A percentile compares a stretch with the other conserved stretches of the same genome.
phyloP scores from a whole-genome alignment of 2,888 invertebrate genomes.

The Uloborus plumipes region DNA sequence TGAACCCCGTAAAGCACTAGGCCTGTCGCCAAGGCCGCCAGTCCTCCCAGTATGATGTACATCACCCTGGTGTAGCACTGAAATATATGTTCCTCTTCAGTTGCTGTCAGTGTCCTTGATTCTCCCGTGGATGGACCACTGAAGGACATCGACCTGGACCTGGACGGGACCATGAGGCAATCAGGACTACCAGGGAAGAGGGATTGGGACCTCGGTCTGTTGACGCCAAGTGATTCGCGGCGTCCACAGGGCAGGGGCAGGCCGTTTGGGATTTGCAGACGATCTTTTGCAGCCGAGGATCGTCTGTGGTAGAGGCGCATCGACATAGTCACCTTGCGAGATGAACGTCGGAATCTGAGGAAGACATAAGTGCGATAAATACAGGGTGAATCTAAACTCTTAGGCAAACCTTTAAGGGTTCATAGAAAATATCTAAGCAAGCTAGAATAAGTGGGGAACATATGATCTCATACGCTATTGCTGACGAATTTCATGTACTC shows the following conservation, averaged over 20 bases:
- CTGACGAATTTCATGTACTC: too few relatives aligned
- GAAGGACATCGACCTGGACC: conserved; percentile 28
- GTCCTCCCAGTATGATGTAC: conserved; percentile 49
- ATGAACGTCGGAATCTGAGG: conserved; percentile 25
- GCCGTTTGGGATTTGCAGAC: conserved; percentile 34
- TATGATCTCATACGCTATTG: too few relatives aligned
- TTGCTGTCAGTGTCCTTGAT: conserved; percentile 14
- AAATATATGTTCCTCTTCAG: conserved; percentile 53
- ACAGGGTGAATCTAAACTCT: too few relatives aligned
- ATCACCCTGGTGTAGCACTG: conserved; percentile 51
- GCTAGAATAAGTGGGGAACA: too few relatives aligned
- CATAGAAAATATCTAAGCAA: too few relatives aligned
- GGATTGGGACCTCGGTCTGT: conserved; percentile 47
- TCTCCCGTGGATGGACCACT: conserved; percentile 25
- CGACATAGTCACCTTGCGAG: conserved; percentile 31
- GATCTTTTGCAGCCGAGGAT: conserved; percentile 43
- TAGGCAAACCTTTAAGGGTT: too few relatives aligned
- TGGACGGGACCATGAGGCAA: conserved; percentile 17
- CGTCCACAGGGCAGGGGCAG: conserved; percentile 20
- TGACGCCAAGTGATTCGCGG: conserved; percentile 34
- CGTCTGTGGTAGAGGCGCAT: conserved; percentile 52
- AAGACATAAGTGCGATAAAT: too few relatives aligned
- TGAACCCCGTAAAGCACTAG: conserved; percentile 35
- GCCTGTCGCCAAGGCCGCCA: conserved; percentile 33
- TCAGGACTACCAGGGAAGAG: conserved; percentile 45